These are phyloP conservation scores for Chelon auratus DNA, from an alignment of 2,797 vertebrate genomes.

Conservation along the genomic window DNA sequence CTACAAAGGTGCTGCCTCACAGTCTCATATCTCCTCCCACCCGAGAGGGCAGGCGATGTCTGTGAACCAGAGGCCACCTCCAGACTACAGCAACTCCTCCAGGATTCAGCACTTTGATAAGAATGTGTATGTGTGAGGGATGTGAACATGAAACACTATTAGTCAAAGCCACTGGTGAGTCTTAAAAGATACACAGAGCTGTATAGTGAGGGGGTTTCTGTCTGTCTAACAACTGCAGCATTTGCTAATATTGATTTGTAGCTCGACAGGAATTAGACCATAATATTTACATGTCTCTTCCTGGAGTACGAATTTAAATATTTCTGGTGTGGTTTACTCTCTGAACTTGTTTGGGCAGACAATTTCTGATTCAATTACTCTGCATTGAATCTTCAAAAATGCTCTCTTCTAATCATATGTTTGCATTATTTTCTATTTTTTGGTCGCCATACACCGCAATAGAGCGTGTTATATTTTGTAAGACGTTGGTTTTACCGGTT, in stretches of 20 bases:
- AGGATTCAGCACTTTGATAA: conserved; percentile 92
- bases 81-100: conserved; percentile 82
- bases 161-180: conserved; percentile 6
- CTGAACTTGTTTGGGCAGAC: not conserved
- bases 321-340: conserved; percentile 37
- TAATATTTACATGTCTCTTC: conserved; percentile 23
- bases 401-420: not conserved
- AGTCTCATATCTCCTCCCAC: conserved; percentile 86
- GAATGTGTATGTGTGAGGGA: conserved; percentile 91
- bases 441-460: conserved; percentile 2
- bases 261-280: conserved; percentile 5
- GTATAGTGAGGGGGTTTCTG: conserved; percentile 13
- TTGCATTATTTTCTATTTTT: conserved; percentile 15
- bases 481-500: conserved; percentile 27
- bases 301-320: not conserved
- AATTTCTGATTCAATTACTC: not conserved
- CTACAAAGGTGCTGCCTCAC: conserved; percentile 86
- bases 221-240: conserved; percentile 27
- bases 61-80: conserved; percentile 74
- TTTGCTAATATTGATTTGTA: conserved; percentile 21
- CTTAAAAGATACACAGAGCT: not conserved
- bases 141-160: conserved; percentile 43
- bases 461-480: conserved; percentile 11
- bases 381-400: not conserved
- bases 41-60: conserved; percentile 81